Conservation (phyloP, 2,888 invertebrate genomes). For the Paralinhomoeus sp. region DNA sequence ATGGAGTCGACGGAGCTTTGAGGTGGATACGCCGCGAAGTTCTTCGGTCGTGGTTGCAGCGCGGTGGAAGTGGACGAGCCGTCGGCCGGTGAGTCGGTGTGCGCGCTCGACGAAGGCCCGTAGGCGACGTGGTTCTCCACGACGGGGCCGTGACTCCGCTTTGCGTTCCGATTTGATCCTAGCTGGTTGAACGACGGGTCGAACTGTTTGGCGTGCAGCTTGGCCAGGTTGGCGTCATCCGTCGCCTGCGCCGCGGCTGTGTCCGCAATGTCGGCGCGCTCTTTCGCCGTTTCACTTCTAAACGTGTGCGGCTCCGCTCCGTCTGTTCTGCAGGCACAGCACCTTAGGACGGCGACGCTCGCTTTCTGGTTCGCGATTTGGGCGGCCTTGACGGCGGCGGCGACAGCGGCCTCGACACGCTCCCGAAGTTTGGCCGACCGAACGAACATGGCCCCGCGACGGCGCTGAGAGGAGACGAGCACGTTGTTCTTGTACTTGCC, state of each 20-base stretch:
- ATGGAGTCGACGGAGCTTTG: too few relatives aligned
- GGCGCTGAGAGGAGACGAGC: constrained; percentile 39
- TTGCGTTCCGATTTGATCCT: too few relatives aligned
- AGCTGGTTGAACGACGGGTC: constrained; percentile 82
- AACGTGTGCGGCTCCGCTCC: too few relatives aligned
- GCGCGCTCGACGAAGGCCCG: too few relatives aligned
- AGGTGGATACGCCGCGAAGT: too few relatives aligned
- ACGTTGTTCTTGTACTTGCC: constrained; percentile 99
- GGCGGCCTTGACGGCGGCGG: constrained; percentile 76
- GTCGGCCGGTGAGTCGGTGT: too few relatives aligned
- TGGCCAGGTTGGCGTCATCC: constrained; percentile 80
- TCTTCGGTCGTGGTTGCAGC: too few relatives aligned
- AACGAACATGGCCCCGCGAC: constrained; percentile 21
- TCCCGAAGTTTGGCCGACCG: constrained; percentile 57
- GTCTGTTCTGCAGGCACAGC: too few relatives aligned
- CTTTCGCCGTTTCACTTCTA: constrained; percentile 78
- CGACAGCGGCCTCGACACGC: constrained; percentile 81
- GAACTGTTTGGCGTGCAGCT: constrained; percentile 77
- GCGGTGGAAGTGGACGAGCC: too few relatives aligned
- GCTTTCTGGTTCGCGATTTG: constrained; percentile 94
- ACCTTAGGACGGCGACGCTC: constrained; percentile 77
- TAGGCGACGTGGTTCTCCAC: too few relatives aligned
- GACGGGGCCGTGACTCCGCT: too few relatives aligned
- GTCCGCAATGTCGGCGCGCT: constrained; percentile 86
- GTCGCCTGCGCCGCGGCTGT: constrained; percentile 48